Conservation (phyloP, 2,888 invertebrate species). For the Tiliacea aurago region DNA sequence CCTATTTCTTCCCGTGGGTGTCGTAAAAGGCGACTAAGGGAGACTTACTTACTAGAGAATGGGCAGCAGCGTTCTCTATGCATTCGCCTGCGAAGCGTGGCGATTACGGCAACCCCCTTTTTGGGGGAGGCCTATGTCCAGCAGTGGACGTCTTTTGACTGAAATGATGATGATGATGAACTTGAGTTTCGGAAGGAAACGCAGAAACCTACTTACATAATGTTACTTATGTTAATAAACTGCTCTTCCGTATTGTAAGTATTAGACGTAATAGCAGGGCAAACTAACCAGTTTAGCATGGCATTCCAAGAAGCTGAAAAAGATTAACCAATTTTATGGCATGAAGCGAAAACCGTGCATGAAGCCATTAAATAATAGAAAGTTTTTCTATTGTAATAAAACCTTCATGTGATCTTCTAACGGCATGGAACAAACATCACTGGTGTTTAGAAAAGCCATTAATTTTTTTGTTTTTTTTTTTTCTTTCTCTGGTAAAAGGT, state of each 20-base stretch:
- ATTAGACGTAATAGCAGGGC: neutral
- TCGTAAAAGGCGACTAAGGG: too few species aligned
- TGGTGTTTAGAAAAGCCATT: slow-evolving; percentile 17
- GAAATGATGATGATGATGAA: too few species aligned
- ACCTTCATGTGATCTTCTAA: slow-evolving; percentile 1
- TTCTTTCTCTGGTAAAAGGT: neutral
- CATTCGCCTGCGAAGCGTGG: too few species aligned
- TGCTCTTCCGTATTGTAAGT: neutral
- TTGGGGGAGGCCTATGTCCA: too few species aligned
- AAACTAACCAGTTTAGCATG: neutral
- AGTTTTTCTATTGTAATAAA: slow-evolving; percentile 1
- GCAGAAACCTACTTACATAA: too few species aligned
- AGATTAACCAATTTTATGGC: neutral
- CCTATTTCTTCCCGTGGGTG: too few species aligned
- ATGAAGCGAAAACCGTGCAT: neutral
- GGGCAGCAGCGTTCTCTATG: too few species aligned
- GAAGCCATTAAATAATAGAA: too few species aligned
- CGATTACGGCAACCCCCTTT: too few species aligned
- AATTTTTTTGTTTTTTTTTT: neutral
- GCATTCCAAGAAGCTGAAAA: neutral
- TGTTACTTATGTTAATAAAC: neutral
- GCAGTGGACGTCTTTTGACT: too few species aligned
- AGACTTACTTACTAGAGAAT: too few species aligned
- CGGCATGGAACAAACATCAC: neutral
- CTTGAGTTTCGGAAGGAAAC: neutral